These are phyloP conservation scores for Trilocha varians DNA, from an alignment of 2,888 invertebrate genomes.

Conservation along the genomic window DNA sequence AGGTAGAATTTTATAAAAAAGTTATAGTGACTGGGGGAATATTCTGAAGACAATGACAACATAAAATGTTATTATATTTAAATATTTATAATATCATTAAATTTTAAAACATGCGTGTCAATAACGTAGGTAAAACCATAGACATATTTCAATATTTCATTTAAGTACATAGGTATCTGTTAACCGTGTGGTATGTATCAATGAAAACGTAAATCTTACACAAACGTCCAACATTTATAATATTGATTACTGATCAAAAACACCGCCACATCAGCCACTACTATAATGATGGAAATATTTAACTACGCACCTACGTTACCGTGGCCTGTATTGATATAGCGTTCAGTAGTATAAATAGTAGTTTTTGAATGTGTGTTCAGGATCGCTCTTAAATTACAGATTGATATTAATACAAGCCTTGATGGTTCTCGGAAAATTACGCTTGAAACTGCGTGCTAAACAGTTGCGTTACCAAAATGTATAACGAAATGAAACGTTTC, in stretches of 20 bases:
- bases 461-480: neutral
- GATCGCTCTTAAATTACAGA: too few relatives aligned
- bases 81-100: too few relatives aligned
- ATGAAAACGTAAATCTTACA: conserved; percentile 52
- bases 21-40: too few relatives aligned
- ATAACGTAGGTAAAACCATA: too few relatives aligned
- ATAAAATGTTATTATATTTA: too few relatives aligned
- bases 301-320: conserved; percentile 42
- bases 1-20: too few relatives aligned
- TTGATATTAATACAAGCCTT: too few relatives aligned
- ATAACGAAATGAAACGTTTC: neutral
- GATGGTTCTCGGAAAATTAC: too few relatives aligned
- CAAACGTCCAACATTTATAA: too few relatives aligned
- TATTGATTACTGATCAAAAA: conserved; percentile 59
- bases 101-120: too few relatives aligned
- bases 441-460: neutral
- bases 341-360: conserved; percentile 34
- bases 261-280: conserved; percentile 41
- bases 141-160: neutral
- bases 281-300: conserved; percentile 38
- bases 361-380: too few relatives aligned
- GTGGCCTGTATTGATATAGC: conserved; percentile 31
- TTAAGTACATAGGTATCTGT: conserved; percentile 19
- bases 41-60: too few relatives aligned
- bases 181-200: conserved; percentile 50